Conservation (phyloP, 2,113 vertebrate species). For the Hiodon alosoides region DNA sequence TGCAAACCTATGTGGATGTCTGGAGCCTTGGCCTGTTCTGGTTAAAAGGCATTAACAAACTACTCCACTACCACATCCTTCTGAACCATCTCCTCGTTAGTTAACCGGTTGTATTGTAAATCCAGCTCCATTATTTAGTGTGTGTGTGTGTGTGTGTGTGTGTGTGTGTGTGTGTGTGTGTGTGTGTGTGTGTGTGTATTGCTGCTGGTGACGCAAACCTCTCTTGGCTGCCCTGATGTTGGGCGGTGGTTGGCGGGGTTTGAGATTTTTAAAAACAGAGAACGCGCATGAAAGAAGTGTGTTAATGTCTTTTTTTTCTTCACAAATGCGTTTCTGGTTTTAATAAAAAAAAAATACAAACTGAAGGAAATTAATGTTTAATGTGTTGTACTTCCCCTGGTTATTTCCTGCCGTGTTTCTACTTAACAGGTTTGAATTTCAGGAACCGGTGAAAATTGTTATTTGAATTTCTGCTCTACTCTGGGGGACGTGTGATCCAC, state of each 20-base stretch:
- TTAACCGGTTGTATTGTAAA: not conserved
- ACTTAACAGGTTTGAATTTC: constrained; percentile 21
- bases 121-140: too few species aligned
- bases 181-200: too few species aligned
- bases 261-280: too few species aligned
- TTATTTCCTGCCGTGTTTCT: not conserved
- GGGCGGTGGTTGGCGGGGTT: too few species aligned
- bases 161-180: too few species aligned
- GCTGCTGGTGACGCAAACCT: too few species aligned
- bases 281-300: too few species aligned
- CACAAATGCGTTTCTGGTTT: not conserved
- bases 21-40: not conserved
- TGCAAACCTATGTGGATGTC: not conserved
- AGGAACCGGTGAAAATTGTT: not conserved
- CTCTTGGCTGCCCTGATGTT: too few species aligned
- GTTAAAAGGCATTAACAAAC: not conserved
- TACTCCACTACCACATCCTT: not conserved
- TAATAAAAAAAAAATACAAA: not conserved
- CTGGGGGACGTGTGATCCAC: constrained; percentile 5
- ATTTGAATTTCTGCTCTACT: not conserved
- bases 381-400: not conserved
- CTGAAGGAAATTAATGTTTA: constrained; percentile 13
- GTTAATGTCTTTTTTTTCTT: not conserved
- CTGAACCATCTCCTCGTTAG: not conserved
- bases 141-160: too few species aligned